phyloP scores from a whole-genome alignment of 2,888 invertebrate species.

The Heliconius erato region DNA sequence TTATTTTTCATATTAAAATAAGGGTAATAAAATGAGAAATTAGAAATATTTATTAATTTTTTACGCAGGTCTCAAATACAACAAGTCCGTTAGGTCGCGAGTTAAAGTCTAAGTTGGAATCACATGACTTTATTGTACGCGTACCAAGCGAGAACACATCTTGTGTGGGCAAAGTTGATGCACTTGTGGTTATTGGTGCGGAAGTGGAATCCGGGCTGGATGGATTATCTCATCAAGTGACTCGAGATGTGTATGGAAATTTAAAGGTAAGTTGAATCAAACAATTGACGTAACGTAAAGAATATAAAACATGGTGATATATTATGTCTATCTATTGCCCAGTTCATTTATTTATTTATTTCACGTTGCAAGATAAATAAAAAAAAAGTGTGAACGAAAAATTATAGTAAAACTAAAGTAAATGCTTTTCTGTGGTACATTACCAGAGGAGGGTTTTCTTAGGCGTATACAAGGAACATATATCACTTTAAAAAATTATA shows the following conservation, averaged over 20 bases:
- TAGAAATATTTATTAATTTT: constrained; percentile 3
- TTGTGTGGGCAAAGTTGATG: constrained; percentile 64
- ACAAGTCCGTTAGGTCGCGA: constrained; percentile 68
- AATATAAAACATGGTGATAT: too few species aligned
- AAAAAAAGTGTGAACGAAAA: too few species aligned
- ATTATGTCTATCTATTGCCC: too few species aligned
- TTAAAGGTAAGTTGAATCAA: constrained; percentile 65
- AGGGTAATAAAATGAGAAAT: not conserved
- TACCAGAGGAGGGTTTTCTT: too few species aligned
- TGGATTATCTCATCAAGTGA: constrained; percentile 67
- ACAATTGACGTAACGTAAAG: too few species aligned
- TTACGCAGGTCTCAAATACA: constrained; percentile 72
- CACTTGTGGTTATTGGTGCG: constrained; percentile 74
- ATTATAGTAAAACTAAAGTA: too few species aligned
- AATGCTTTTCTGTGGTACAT: too few species aligned
- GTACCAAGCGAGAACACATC: constrained; percentile 51
- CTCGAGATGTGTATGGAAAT: constrained; percentile 73
- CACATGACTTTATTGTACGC: constrained; percentile 67
- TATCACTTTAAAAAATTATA: too few species aligned
- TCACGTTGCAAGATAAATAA: too few species aligned
- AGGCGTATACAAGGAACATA: too few species aligned
- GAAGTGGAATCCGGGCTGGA: constrained; percentile 64
- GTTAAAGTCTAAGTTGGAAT: constrained; percentile 66
- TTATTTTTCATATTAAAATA: not conserved
- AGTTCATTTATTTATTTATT: too few species aligned